Conservation (phyloP, 2,113 vertebrate species). For the Poicephalus meyeri region DNA sequence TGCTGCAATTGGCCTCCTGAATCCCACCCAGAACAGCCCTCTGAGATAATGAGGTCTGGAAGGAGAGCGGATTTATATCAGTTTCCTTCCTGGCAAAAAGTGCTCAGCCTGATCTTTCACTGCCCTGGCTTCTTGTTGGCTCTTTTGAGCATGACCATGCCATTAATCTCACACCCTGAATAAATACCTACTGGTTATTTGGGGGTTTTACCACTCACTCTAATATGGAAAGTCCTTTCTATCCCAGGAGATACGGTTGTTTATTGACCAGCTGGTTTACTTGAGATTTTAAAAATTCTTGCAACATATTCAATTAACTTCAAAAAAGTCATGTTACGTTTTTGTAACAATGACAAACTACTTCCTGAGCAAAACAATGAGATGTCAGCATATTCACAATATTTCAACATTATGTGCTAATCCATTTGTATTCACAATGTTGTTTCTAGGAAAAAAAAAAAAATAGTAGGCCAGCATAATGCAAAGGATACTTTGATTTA, state of each 20-base stretch:
- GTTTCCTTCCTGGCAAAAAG: not conserved
- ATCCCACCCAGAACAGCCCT: not conserved
- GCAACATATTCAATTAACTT: constrained; percentile 23
- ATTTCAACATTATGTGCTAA: constrained; percentile 51
- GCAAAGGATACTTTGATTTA: not conserved
- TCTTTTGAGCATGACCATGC: not conserved
- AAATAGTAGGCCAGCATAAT: not conserved
- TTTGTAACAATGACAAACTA: constrained; percentile 33
- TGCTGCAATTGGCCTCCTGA: not conserved
- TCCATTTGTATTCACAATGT: constrained; percentile 22
- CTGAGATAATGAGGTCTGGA: not conserved
- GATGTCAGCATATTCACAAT: constrained; percentile 51
- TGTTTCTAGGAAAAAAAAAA: constrained; percentile 20
- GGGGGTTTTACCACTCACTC: not conserved
- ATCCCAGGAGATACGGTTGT: not conserved
- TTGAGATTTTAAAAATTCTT: not conserved
- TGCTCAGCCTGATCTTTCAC: not conserved
- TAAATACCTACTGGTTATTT: not conserved
- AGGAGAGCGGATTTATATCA: not conserved
- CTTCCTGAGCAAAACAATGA: constrained; percentile 66
- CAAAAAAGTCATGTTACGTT: not conserved
- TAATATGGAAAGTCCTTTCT: not conserved
- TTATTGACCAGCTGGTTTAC: not conserved
- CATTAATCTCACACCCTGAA: not conserved
- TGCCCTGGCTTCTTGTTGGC: not conserved